Evolutionary conservation across 2,888 invertebrate genomes (phyloP), one percentile per base, ranked within the genome.

Genomic region (Teleiodes luculella): DNA sequence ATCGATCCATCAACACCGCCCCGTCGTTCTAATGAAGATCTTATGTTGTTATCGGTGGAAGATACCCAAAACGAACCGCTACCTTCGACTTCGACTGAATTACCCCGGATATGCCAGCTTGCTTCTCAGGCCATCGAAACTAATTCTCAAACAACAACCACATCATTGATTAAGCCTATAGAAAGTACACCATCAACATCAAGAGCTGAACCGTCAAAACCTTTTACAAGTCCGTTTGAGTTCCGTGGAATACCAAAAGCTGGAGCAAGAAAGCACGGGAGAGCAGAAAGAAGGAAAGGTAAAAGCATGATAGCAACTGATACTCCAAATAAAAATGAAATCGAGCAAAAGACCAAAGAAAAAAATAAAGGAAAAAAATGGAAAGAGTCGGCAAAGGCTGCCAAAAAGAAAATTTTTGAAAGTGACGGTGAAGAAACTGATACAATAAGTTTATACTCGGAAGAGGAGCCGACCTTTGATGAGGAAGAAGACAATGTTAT

Each of bases 241-340:
- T 59, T 62, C 20, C 55, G 59, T 56, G 60, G 62, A 50, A 41
- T 63, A 56, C 63, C 65, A 57, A 64, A 64, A 59, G 63, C 66
- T 24, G 65, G 57, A 36, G 57, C 63, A 35, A 49, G 64, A 37
- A 66, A 65, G 59, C 37, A 46, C 31, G 57, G 61, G 53, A 57
- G 59, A 56, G 56, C 58, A 35, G 54, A 55, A 55, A 60, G 68
- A 54, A 58, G 62, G 2, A 62, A 65, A 52, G 64, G 68, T 37
- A 62, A 64, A 55, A 59, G 60, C 53, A 67, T 67, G 60, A 68
- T 70, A 49, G 63, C 61, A 39, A 72, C 69, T 43, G 67, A 66
- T 57, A 70, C 65, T 35, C 66, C 68, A 31, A 66, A 68, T 57
- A 70, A 68, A 63, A 24, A 59, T 6, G 60, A 41, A 18, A 41